Percentiles rank a stretch among this genome's conserved stretches.
These are phyloP conservation scores for Xenopus tropicalis DNA, from an alignment of 2,113 vertebrate species.

Conservation along the genomic window DNA sequence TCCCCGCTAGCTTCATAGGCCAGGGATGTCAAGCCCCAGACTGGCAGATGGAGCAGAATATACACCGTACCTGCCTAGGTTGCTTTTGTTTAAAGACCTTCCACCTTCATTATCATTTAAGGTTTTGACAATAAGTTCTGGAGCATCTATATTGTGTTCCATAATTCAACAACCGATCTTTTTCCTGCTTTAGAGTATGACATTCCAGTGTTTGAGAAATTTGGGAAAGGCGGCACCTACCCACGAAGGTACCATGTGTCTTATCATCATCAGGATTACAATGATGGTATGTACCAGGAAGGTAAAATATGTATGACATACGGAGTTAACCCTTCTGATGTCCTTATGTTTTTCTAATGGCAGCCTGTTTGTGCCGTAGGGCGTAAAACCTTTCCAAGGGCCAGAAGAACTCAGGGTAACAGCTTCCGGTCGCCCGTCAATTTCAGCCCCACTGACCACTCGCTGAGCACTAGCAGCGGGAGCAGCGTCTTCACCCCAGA, in stretches of 20 bases:
- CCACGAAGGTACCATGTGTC: constrained; percentile 90
- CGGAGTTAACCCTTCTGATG: neutral
- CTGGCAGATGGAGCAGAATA: too few species aligned
- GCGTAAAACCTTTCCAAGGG: constrained; percentile 94
- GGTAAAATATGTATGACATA: neutral
- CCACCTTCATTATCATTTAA: too few species aligned
- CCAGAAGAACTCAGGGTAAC: constrained; percentile 88
- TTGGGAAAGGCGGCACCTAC: constrained; percentile 95
- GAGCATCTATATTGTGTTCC: too few species aligned
- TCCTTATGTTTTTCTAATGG: neutral
- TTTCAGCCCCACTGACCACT: constrained; percentile 93
- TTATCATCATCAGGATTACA: constrained; percentile 91
- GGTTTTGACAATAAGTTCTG: too few species aligned
- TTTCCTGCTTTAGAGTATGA: constrained; percentile 78
- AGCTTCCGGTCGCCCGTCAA: constrained; percentile 88
- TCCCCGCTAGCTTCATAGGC: too few species aligned
- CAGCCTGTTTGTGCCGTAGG: constrained; percentile 64
- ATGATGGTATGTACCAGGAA: constrained; percentile 72
- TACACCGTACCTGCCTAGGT: too few species aligned
- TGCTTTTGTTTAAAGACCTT: too few species aligned
- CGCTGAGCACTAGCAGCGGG: constrained; percentile 92
- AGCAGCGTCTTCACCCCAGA: constrained; percentile 92
- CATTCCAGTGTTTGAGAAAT: constrained; percentile 93
- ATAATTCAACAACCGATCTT: neutral
- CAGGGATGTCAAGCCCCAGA: too few species aligned